Conservation (phyloP, 2,113 vertebrate genomes). For the Illadopsis cleaveri region DNA sequence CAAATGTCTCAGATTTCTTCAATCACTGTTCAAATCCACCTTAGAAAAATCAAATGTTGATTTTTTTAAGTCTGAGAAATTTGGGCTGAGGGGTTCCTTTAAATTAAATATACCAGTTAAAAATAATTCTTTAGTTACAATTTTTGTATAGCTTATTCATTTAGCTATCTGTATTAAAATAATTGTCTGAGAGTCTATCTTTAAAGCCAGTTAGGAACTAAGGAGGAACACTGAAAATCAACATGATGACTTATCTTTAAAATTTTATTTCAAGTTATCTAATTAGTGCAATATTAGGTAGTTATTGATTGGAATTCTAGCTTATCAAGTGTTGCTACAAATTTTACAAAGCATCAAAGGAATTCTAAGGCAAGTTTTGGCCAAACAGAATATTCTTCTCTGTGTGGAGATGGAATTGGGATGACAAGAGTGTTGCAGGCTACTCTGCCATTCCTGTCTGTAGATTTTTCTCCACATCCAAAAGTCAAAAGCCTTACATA, state of each 20-base stretch:
- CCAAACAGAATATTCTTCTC: background rate
- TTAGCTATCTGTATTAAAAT: background rate
- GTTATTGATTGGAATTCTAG: background rate
- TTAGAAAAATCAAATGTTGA: background rate
- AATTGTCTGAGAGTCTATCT: background rate
- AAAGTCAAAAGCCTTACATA: background rate
- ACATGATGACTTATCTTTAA: background rate
- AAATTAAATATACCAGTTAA: background rate
- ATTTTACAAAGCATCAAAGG: background rate
- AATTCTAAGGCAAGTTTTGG: background rate
- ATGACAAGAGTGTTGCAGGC: background rate
- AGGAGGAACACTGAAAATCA: background rate
- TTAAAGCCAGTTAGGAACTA: background rate
- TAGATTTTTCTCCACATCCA: background rate
- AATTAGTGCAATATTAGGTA: background rate
- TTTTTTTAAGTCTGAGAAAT: background rate
- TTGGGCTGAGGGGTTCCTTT: background rate
- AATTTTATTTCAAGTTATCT: background rate
- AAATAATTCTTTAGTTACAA: accelerated
- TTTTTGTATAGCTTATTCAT: background rate
- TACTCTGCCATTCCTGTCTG: background rate
- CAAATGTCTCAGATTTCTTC: background rate
- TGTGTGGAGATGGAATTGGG: background rate
- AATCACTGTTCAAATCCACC: background rate
- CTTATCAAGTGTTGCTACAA: background rate